Evolutionary conservation across 2,797 vertebrate genomes (phyloP), one percentile per base, ranked within the genome.

Genomic region (Peromyscus nudipes): DNA sequence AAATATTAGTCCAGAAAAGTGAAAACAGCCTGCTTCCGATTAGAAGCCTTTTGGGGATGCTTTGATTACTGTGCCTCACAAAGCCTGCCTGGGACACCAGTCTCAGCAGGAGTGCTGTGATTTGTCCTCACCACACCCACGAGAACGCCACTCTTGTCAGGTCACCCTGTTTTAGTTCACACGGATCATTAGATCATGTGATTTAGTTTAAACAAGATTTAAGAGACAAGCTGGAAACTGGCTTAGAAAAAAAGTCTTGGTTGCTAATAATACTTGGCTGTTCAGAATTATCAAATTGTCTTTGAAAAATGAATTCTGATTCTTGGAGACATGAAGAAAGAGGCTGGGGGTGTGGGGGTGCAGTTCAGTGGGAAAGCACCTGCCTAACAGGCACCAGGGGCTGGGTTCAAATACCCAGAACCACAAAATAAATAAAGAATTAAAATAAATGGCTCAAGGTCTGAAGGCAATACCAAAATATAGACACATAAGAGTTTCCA

Each of bases 41-140:
- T 25, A 2, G 25, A 93, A 92, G 75, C n/a, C 67, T 92, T 96
- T 94, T 89, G 31, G 62, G 90, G 43, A 34, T 4, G 67, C 92
- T 76, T 90, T 64, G 97, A 97, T 95, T 94, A 96, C 25, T 31
- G 31, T 14, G 46, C 86, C 89, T 71, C 64, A 93, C 91, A 94
- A 43, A 95, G 21, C 27, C 67, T 81, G 31, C 81, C 43, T 83
- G 92, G 67, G 97, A 95, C 96, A 67, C 0, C 0, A 0, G 83
- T 83, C 60, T 97, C 80, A 55, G 92, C 52, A 31, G 0, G 8
- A 92, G 31, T 0, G 12, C 52, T 80, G n/a, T 1, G 52, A 76
- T 73, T 34, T 57, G 83, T 64, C 90, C 85, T 92, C 82, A 62
- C 40, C 60, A 64, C 40, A 73, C 25, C 64, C 82, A 40, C 11